phyloP scores from a whole-genome alignment of 2,797 vertebrate species.

The Tiaroga cobitis region DNA sequence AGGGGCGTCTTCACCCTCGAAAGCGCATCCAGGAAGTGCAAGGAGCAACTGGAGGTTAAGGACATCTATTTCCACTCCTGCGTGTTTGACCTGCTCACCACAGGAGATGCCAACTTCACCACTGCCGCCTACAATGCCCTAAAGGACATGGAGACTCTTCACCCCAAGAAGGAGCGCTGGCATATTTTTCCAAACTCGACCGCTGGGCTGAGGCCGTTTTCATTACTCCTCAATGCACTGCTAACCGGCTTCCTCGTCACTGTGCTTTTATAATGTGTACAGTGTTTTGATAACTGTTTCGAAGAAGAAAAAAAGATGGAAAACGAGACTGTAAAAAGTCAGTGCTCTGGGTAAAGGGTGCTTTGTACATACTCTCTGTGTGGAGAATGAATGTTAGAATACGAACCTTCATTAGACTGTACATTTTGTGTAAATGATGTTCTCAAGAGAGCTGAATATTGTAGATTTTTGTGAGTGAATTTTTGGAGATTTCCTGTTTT shows the following conservation, averaged over 20 bases:
- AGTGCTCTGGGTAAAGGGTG: slow-evolving; percentile 20
- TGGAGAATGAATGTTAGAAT: slow-evolving; percentile 66
- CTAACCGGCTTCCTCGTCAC: slow-evolving; percentile 70
- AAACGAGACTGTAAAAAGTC: slow-evolving; percentile 41
- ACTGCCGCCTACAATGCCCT: slow-evolving; percentile 90
- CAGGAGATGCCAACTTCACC: slow-evolving; percentile 93
- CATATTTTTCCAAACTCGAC: slow-evolving; percentile 86
- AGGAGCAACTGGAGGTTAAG: slow-evolving; percentile 87
- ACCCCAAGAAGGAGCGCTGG: slow-evolving; percentile 89
- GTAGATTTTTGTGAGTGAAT: slow-evolving; percentile 71
- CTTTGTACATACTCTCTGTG: slow-evolving; percentile 76
- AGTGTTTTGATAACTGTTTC: slow-evolving; percentile 83
- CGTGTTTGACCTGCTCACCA: slow-evolving; percentile 95
- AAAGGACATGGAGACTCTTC: slow-evolving; percentile 91
- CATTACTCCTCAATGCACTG: slow-evolving; percentile 70
- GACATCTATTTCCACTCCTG: slow-evolving; percentile 98
- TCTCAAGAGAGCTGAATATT: slow-evolving; percentile 80
- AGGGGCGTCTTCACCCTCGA: slow-evolving; percentile 81
- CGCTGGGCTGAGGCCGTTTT: slow-evolving; percentile 47
- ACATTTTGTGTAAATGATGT: slow-evolving; percentile 83
- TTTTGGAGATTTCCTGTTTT: slow-evolving; percentile 76
- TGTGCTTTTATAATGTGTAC: slow-evolving; percentile 73
- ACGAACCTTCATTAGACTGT: slow-evolving; percentile 74
- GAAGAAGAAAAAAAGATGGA: slow-evolving; percentile 67
- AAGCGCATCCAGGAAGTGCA: slow-evolving; percentile 84